These are phyloP conservation scores for Leucoma salicis DNA, from an alignment of 2,888 invertebrate species.

Conservation along the genomic window DNA sequence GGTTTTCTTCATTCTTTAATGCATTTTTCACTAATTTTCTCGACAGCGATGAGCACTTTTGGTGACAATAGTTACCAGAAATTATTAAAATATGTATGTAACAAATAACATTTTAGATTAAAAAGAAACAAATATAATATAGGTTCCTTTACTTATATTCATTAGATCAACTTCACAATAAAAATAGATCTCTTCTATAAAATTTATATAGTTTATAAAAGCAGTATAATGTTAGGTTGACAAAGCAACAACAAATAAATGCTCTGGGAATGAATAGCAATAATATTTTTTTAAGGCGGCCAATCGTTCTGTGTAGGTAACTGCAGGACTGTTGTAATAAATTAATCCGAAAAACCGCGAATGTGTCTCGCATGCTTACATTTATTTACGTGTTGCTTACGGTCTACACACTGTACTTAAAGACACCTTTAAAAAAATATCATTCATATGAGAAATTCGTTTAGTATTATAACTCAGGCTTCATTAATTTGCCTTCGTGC, in stretches of 20 bases:
- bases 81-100: slow-evolving; percentile 70
- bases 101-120: slow-evolving; percentile 73
- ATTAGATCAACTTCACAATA: slow-evolving; percentile 78
- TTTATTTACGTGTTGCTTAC: too few species aligned
- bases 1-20: slow-evolving; percentile 81
- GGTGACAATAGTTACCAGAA: slow-evolving; percentile 84
- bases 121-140: slow-evolving; percentile 66
- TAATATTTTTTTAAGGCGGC: slow-evolving; percentile 56
- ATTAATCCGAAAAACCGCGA: too few species aligned
- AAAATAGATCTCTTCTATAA: slow-evolving; percentile 83
- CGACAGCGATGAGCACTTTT: slow-evolving; percentile 88
- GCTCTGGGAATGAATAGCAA: slow-evolving; percentile 76
- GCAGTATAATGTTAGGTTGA: slow-evolving; percentile 67
- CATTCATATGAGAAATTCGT: too few species aligned
- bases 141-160: slow-evolving; percentile 61
- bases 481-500: too few species aligned
- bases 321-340: too few species aligned
- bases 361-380: too few species aligned
- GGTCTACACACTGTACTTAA: too few species aligned
- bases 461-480: too few species aligned
- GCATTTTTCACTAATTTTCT: slow-evolving; percentile 82
- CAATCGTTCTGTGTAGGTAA: too few species aligned
- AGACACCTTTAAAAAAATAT: too few species aligned
- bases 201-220: slow-evolving; percentile 81
- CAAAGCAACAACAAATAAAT: slow-evolving; percentile 78